Evolutionary conservation across 2,797 vertebrate species (phyloP), one percentile per base, ranked within the genome.

Genomic region (Leptoclinus maculatus): DNA sequence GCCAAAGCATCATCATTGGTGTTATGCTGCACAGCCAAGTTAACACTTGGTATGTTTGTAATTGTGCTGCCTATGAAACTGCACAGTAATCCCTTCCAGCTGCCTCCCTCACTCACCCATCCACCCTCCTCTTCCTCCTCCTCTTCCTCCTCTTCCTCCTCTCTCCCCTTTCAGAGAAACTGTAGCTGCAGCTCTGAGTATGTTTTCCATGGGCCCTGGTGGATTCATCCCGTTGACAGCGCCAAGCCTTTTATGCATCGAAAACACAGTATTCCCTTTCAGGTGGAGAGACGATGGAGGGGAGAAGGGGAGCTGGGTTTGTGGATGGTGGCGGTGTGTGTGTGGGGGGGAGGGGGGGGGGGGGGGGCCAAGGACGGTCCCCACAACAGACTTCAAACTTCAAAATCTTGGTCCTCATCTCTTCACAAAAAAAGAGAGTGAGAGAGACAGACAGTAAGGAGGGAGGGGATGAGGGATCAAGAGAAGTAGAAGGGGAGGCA

Each of bases 221-320:
- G 88, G 92, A 91, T 91, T 90, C 90, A 88, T 90, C 90, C 89
- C 88, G 91, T 91, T 93, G 92, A 93, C 91, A 92, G 89, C 85
- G 79, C 89, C 91, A 81, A 91, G 89, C 91, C 92, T 92, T 94
- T 93, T 93, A 94, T 93, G 91, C 89, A 89, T 88, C 78, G 69
- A 92, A 91, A 92, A 91, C 89, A 92, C 88, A 85, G 92, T 92
- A 90, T 93, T 93, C 81, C 83, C 91, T 94, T 94, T 93, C 92
- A 93, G 92, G 90, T 88, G 80, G 72, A 87, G 89, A 85, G 88
- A 91, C 80, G 89, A 90, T 72, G 82, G 92, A 91, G 85, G 88
- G 76, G 82, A 81, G 85, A 83, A 70, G 83, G 88, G 70, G 83
- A 82, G 81, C 67, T 34, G 78, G 79, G 76, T 25, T 25, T 71